Evolutionary conservation across 2,797 vertebrate genomes (phyloP), one percentile per base, ranked within the genome.

Genomic region (Anomalospiza imberbis): DNA sequence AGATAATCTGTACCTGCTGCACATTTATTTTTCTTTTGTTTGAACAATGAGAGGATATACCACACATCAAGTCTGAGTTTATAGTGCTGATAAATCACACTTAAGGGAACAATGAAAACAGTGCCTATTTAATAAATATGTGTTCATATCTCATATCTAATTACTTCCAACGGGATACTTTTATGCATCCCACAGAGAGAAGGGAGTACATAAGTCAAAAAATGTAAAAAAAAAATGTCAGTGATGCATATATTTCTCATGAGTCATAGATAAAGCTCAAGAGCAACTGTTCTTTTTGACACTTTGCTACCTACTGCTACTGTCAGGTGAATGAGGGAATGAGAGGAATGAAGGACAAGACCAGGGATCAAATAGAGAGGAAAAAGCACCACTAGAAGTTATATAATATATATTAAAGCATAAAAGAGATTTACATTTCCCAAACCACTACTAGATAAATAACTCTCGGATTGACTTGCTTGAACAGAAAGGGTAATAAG

Each of bases 91-190:
- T 95, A 94, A 96, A 98, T 97, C 88, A 87, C 51, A 80, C 96
- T 91, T 77, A 51, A 77, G 97, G 94, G 97, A 97, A 94, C 91
- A 93, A 95, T 96, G 89, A 97, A 96, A 93, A 84, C 45, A 70
- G 88, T 16, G 13, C 80, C 86, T 96, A 85, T 91, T 97, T 95
- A 96, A 96, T 96, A 97, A 97, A 96, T 96, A 95, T 89, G 90
- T 81, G 72, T 91, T 97, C 95, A 96, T 97, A 80, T 96, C 83
- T 92, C 82, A 93, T 86, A 82, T 85, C 86, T 98, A 98, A 98
- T 98, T 98, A 96, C 96, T 97, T 98, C 96, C 97, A 97, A 50
- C 3, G 97, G 97, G 97, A 97, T 95, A 94, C 81, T 97, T 97
- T 97, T 97, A 97, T 70, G 71, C 76, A 96, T 96, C 70, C 92